Conservation (phyloP, 2,797 vertebrate species). For the Galaxias olidus region DNA sequence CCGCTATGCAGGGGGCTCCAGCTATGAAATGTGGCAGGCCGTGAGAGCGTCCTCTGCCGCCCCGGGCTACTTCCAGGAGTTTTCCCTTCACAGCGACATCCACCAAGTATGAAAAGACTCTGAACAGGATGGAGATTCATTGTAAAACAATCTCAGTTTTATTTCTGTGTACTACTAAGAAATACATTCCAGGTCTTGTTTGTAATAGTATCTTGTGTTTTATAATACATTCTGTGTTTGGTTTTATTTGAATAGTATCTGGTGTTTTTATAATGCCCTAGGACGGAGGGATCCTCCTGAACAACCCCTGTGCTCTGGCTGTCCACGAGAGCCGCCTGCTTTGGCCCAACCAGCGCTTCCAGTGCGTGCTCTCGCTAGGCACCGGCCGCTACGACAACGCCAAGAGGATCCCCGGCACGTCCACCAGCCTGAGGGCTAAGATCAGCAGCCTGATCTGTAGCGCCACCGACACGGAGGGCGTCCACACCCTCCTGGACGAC, state of each 20-base stretch:
- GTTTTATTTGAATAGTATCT: slow-evolving; percentile 18
- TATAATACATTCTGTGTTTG: not conserved
- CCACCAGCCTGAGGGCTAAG: slow-evolving; percentile 77
- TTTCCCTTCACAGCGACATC: slow-evolving; percentile 71
- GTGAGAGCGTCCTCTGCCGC: slow-evolving; percentile 77
- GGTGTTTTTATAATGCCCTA: too few relatives aligned
- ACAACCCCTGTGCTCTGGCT: slow-evolving; percentile 77
- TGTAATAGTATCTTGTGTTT: slow-evolving; percentile 23
- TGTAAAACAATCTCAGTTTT: not conserved
- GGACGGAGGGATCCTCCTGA: slow-evolving; percentile 76
- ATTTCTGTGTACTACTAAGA: not conserved
- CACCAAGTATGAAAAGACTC: slow-evolving; percentile 68
- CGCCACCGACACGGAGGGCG: slow-evolving; percentile 79
- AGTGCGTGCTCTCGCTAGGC: slow-evolving; percentile 78
- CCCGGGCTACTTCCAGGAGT: slow-evolving; percentile 80
- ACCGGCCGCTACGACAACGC: slow-evolving; percentile 72
- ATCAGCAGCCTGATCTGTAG: slow-evolving; percentile 77
- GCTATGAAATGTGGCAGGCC: slow-evolving; percentile 75
- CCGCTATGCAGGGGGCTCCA: slow-evolving; percentile 70
- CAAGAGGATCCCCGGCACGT: slow-evolving; percentile 65
- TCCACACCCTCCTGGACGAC: slow-evolving; percentile 76
- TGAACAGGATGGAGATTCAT: not conserved
- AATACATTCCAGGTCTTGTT: not conserved
- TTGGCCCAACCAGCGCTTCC: slow-evolving; percentile 75
- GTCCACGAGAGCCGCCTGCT: slow-evolving; percentile 75